Conservation (phyloP, 2,113 vertebrate species). For the Bubo blakistoni region DNA sequence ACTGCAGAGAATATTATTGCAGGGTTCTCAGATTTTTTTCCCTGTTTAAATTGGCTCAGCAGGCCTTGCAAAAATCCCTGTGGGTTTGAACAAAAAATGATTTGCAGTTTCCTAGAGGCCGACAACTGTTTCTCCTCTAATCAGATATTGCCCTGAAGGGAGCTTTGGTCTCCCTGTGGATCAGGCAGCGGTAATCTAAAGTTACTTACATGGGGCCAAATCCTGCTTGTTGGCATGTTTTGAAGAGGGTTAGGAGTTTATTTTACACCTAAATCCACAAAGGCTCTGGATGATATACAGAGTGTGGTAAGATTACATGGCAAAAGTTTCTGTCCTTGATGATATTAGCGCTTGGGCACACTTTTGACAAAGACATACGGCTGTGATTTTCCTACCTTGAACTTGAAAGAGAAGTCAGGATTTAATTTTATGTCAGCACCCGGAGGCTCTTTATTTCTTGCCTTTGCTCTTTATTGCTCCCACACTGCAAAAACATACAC, state of each 20-base stretch:
- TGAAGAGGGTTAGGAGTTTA: not conserved
- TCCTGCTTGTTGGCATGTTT: not conserved
- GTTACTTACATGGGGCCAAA: conserved; percentile 30
- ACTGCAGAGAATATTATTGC: not conserved
- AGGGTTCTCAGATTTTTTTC: not conserved
- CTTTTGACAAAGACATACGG: conserved; percentile 42
- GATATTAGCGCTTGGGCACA: conserved; percentile 35
- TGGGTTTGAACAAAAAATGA: conserved; percentile 41
- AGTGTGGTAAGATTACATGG: not conserved
- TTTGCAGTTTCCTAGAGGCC: conserved; percentile 36
- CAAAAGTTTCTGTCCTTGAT: conserved; percentile 35
- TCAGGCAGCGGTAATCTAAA: not conserved
- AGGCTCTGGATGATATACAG: not conserved
- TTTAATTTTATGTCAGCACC: conserved; percentile 63
- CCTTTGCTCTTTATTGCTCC: conserved; percentile 63
- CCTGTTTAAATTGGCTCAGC: conserved; percentile 42
- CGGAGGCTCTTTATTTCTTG: conserved; percentile 63
- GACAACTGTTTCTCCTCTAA: conserved; percentile 39
- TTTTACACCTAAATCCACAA: not conserved
- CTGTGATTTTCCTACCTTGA: conserved; percentile 68
- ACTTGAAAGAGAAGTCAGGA: conserved; percentile 62
- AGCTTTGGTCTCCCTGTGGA: conserved; percentile 24
- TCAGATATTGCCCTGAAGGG: conserved; percentile 29
- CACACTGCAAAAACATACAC: conserved; percentile 14
- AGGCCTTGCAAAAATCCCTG: conserved; percentile 27